Evolutionary conservation across 1,140 invertebrate species (phyloP).

Genomic region (Drosophila lini): DNA sequence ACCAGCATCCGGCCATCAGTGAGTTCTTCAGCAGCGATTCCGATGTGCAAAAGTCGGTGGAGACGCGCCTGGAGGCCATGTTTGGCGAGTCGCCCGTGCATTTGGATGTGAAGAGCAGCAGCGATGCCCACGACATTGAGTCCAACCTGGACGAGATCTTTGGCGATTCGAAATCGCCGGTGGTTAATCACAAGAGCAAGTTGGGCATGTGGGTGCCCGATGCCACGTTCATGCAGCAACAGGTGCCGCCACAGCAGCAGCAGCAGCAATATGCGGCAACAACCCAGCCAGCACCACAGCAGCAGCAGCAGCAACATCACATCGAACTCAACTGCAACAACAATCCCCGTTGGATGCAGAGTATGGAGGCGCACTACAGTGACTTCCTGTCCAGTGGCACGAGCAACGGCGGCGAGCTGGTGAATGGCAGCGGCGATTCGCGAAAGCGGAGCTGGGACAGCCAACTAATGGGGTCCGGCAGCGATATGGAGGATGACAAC

Average conservation of each 20-base stretch:
- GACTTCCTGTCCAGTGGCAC: constrained; percentile 65
- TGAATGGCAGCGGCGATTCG: constrained; percentile 52
- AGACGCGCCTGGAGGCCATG: constrained; percentile 83
- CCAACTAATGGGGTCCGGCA: constrained; percentile 72
- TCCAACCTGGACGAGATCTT: constrained; percentile 82
- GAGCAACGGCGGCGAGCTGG: constrained; percentile 51
- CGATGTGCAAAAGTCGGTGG: constrained; percentile 82
- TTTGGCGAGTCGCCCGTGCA: constrained; percentile 83
- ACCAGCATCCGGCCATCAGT: constrained; percentile 74
- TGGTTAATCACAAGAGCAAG: constrained; percentile 58
- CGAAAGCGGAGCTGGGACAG: constrained; percentile 80
- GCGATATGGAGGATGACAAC: constrained; percentile 70
- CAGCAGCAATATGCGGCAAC: constrained; percentile 29
- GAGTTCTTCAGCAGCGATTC: constrained; percentile 80
- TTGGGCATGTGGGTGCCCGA: constrained; percentile 72
- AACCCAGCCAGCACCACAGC: constrained; percentile 52
- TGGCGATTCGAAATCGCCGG: constrained; percentile 74
- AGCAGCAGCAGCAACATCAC: constrained; percentile 69
- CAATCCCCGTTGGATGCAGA: constrained; percentile 81
- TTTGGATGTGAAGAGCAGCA: constrained; percentile 71
- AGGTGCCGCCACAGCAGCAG: constrained; percentile 42
- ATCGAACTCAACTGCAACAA: constrained; percentile 78
- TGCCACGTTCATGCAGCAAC: constrained; percentile 52
- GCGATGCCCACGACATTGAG: constrained; percentile 74
- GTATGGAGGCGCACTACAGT: constrained; percentile 77